phyloP scores from a whole-genome alignment of 2,888 invertebrate species.

The Scaptomyza caliginosa region DNA sequence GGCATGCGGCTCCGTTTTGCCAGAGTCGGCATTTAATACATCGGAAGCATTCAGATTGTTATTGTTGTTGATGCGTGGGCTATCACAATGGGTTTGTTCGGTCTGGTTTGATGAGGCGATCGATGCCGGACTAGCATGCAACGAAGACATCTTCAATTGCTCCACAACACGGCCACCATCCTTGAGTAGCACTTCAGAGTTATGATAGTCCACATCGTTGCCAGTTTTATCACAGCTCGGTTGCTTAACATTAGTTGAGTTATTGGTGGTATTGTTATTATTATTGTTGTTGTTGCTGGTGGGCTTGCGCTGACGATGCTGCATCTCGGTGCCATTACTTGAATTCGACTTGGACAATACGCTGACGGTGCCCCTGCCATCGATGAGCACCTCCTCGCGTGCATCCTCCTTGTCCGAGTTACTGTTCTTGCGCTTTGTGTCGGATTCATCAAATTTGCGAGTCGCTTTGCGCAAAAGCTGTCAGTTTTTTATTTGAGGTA shows the following conservation, averaged over 20 bases:
- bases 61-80: slow-evolving; percentile 37
- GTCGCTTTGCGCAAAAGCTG: slow-evolving; percentile 62
- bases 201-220: slow-evolving; percentile 61
- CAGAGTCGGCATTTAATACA: slow-evolving; percentile 41
- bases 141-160: slow-evolving; percentile 70
- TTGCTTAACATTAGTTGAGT: slow-evolving; percentile 59
- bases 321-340: slow-evolving; percentile 75
- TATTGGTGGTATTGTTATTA: slow-evolving; percentile 64
- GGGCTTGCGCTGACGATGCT: slow-evolving; percentile 82
- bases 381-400: slow-evolving; percentile 65
- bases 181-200: slow-evolving; percentile 71
- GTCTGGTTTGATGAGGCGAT: slow-evolving; percentile 80
- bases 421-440: slow-evolving; percentile 82
- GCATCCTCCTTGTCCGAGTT: slow-evolving; percentile 78
- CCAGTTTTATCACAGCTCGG: slow-evolving; percentile 74
- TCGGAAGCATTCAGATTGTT: slow-evolving; percentile 39
- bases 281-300: slow-evolving; percentile 41
- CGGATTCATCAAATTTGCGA: slow-evolving; percentile 74
- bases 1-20: slow-evolving; percentile 41
- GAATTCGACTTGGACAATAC: slow-evolving; percentile 13
- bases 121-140: slow-evolving; percentile 69
- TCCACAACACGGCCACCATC: slow-evolving; percentile 63
- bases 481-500: slow-evolving; percentile 16
- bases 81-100: slow-evolving; percentile 81
- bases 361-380: slow-evolving; percentile 33